A percentile compares a stretch with the other conserved stretches of the same genome.
phyloP scores from a whole-genome alignment of 2,797 vertebrate genomes.

The Lithobates pipiens region DNA sequence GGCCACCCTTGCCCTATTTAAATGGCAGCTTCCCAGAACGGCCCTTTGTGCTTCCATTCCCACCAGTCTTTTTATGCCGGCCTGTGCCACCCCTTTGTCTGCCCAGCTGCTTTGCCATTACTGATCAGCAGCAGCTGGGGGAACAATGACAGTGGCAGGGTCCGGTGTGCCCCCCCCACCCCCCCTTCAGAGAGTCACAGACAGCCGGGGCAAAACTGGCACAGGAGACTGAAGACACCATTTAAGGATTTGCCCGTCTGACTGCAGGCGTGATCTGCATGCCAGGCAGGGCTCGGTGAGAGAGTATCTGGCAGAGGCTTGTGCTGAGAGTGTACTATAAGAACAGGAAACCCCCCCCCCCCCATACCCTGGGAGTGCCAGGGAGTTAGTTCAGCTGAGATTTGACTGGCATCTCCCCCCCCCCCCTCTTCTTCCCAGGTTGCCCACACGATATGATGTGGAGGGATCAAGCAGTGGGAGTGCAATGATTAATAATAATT shows the following conservation, averaged over 20 bases:
- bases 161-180: slow-evolving; percentile 19
- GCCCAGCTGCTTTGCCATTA: slow-evolving; percentile 60
- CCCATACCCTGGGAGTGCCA: slow-evolving; percentile 13
- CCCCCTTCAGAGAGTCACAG: slow-evolving; percentile 36
- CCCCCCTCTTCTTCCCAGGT: not conserved
- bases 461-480: slow-evolving; percentile 15
- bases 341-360: not conserved
- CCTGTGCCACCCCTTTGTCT: slow-evolving; percentile 60
- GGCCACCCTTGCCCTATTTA: slow-evolving; percentile 61
- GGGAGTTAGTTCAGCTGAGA: not conserved
- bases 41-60: slow-evolving; percentile 51
- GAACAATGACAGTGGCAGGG: slow-evolving; percentile 47
- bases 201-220: slow-evolving; percentile 57
- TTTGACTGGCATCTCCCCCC: slow-evolving; percentile 31
- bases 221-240: slow-evolving; percentile 52
- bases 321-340: slow-evolving; percentile 26
- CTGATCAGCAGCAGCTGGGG: slow-evolving; percentile 55
- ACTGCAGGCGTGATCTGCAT: slow-evolving; percentile 50
- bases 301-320: slow-evolving; percentile 18
- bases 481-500: slow-evolving; percentile 28
- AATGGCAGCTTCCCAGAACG: slow-evolving; percentile 46
- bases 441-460: slow-evolving; percentile 25
- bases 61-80: slow-evolving; percentile 56
- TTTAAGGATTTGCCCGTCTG: slow-evolving; percentile 60
- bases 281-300: slow-evolving; percentile 19